phyloP scores from a whole-genome alignment of 2,888 invertebrate species.

The Scaptomyza cyrtandrae region DNA sequence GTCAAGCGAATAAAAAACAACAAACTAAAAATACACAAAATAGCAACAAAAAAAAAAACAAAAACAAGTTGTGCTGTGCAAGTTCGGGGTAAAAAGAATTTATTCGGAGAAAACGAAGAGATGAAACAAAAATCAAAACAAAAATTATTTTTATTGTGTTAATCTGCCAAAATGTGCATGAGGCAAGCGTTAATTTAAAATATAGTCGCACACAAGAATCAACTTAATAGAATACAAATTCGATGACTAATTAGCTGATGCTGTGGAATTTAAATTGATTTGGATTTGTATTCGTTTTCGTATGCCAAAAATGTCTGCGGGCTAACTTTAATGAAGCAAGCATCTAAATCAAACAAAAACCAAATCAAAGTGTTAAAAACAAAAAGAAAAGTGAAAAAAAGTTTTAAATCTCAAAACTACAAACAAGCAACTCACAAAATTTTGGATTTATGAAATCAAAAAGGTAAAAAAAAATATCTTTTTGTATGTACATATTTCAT shows the following conservation, averaged over 20 bases:
- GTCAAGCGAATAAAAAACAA: slow-evolving; percentile 27
- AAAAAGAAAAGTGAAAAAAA: slow-evolving; percentile 20
- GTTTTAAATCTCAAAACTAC: slow-evolving; percentile 12
- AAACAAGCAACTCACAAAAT: slow-evolving; percentile 25
- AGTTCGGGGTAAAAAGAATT: slow-evolving; percentile 59
- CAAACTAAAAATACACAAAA: slow-evolving; percentile 18
- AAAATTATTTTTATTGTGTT: slow-evolving; percentile 54
- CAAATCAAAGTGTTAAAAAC: slow-evolving; percentile 43
- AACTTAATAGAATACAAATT: slow-evolving; percentile 24
- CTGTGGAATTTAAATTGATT: slow-evolving; percentile 66
- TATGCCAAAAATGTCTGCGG: slow-evolving; percentile 15
- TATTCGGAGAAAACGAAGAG: slow-evolving; percentile 14
- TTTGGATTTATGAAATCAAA: slow-evolving; percentile 77
- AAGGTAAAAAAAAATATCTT: slow-evolving; percentile 55
- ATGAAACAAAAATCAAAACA: slow-evolving; percentile 49
- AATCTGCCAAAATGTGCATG: slow-evolving; percentile 69
- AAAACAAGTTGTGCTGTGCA: slow-evolving; percentile 44
- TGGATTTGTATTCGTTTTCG: slow-evolving; percentile 22
- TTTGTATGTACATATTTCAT: slow-evolving; percentile 15
- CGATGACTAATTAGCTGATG: slow-evolving; percentile 69
- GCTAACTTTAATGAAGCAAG: slow-evolving; percentile 41
- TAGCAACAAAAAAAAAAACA: background rate
- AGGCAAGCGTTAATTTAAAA: slow-evolving; percentile 59
- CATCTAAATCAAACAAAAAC: slow-evolving; percentile 48
- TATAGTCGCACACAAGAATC: slow-evolving; percentile 43